These are phyloP conservation scores for Cynodonichthys magdalenae DNA, from an alignment of 2,797 vertebrate species.

Conservation along the genomic window DNA sequence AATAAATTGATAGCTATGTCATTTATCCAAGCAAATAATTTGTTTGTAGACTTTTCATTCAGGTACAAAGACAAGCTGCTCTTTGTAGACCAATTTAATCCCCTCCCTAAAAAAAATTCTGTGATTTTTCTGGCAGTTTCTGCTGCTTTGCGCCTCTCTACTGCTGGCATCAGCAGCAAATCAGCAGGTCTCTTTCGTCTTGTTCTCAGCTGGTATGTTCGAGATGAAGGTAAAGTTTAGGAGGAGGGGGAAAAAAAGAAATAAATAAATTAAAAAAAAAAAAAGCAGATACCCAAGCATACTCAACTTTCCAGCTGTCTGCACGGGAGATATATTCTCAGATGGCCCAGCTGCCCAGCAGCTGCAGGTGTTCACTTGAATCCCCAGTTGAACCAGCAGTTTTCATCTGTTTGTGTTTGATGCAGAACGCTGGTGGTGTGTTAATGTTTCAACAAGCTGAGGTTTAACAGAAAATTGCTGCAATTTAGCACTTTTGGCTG, in stretches of 20 bases:
- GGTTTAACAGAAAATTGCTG: constrained; percentile 37
- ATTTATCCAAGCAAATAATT: constrained; percentile 50
- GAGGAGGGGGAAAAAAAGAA: no score
- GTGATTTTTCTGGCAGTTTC: constrained; percentile 60
- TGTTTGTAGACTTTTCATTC: constrained; percentile 45
- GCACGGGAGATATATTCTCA: constrained; percentile 35
- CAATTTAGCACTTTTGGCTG: constrained; percentile 27
- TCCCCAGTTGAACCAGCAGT: constrained; percentile 23
- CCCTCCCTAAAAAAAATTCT: constrained; percentile 52
- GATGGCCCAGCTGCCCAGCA: constrained; percentile 25
- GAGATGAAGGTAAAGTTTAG: constrained; percentile 47
- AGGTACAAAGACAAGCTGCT: constrained; percentile 59
- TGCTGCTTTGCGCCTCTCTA: constrained; percentile 43
- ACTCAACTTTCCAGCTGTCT: constrained; percentile 44
- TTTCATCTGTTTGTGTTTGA: constrained; percentile 35
- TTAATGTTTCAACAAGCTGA: constrained; percentile 34
- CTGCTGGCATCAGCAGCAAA: constrained; percentile 63
- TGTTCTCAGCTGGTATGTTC: constrained; percentile 65
- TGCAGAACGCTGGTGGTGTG: constrained; percentile 10
- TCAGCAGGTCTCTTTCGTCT: constrained; percentile 59
- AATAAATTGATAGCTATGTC: constrained; percentile 33
- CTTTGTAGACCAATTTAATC: constrained; percentile 65
- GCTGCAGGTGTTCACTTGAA: constrained; percentile 40
- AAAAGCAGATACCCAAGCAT: constrained; percentile 17
- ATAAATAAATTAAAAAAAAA: background rate